Evolutionary conservation across 2,797 vertebrate genomes (phyloP).

Genomic region (Mormyrus proboscirostris): DNA sequence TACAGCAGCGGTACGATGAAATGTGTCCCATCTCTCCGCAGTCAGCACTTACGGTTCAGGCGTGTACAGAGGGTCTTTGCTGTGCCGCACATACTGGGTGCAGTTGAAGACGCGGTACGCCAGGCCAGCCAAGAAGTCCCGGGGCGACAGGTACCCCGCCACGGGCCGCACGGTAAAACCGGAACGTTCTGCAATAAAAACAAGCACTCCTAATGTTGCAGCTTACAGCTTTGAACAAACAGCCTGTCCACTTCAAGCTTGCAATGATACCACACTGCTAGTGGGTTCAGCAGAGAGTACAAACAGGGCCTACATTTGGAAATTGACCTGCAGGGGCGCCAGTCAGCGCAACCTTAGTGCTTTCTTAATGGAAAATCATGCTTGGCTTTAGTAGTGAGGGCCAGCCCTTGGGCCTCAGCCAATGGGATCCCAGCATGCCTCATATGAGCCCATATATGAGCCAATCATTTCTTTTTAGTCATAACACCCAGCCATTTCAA

Average conservation of each 20-base stretch:
- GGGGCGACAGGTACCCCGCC: constrained; percentile 88
- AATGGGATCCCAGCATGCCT: background rate
- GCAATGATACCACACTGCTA: background rate
- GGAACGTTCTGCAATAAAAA: constrained; percentile 73
- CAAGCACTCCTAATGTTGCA: background rate
- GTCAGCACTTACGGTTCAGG: constrained; percentile 85
- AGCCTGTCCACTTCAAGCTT: background rate
- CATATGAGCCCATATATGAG: background rate
- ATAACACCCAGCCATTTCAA: background rate
- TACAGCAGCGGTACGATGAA: background rate
- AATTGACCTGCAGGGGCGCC: background rate
- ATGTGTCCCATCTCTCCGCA: background rate
- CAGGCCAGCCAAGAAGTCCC: constrained; percentile 89
- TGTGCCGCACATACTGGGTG: constrained; percentile 88
- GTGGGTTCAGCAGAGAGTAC: background rate
- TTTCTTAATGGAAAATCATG: background rate
- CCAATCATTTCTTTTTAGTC: background rate
- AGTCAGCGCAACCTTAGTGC: background rate
- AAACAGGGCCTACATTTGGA: background rate
- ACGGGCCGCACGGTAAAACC: constrained; percentile 91
- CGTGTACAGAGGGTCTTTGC: constrained; percentile 93
- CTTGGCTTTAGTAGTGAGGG: background rate
- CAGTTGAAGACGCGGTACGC: constrained; percentile 95
- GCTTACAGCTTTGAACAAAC: background rate
- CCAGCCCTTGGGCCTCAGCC: background rate